Base-by-base conservation (phyloP, 92 coral and sea anemone genomes). In the Virgularia gustaviana region DNA sequence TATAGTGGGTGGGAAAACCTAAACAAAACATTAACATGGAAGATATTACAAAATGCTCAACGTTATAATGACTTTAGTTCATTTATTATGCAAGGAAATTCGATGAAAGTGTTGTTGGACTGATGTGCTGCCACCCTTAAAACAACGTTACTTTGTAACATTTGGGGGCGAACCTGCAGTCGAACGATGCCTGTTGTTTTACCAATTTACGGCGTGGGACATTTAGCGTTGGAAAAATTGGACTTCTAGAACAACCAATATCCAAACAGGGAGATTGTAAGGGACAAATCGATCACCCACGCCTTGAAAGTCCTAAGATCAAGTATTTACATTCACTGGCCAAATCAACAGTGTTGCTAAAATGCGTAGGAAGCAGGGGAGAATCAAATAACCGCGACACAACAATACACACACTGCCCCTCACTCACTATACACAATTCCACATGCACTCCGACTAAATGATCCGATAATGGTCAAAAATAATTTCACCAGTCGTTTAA, bases 71-170 rank as follows among this genome's bases (percentile, higher is more conserved):
- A 31, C 51, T 68, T 34, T 39, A 49, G 59, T 67, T 68, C 75
- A 68, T 68, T 44, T 68, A 68, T 68, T 68, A 68, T 68, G 75
- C 75, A 68, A 68, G 60, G 61, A 42, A 43, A 47, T 59, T 47
- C 75, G 44, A 51, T 28, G 30, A 66, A 47, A 68, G 47, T 33
- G 53, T 68, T 68, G 55, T 47, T 68, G 75, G 33, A 52, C n/a
- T n/a, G n/a, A n/a, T n/a, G n/a, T n/a, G 58, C 22, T 52, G 58
- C 28, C 29, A 8, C 30, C 58, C 28, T 52, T 33, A 19, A 47
- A 15, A 47, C 18, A 28, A 22, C 51, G 75, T 22, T 23, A 47
- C 38, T 43, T 68, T 68, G 75, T 33, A 66, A 41, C 73, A 49
- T 36, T 43, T 33, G 6, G 18, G 55, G 4, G 3, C 22, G 22